These are phyloP conservation scores for Pseudanteris insignis DNA, from an alignment of 2,888 invertebrate species.

Conservation along the genomic window DNA sequence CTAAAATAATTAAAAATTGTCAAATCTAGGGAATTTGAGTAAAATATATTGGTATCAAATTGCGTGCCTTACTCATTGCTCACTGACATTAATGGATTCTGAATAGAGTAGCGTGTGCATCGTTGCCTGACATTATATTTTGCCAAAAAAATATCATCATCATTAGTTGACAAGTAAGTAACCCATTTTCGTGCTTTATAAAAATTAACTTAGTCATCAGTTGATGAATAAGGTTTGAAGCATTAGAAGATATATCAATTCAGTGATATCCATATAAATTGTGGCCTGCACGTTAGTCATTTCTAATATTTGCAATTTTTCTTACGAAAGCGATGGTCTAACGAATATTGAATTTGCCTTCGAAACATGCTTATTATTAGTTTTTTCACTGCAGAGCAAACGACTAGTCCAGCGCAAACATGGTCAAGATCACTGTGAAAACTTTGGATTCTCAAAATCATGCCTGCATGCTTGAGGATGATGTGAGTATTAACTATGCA, in stretches of 20 bases:
- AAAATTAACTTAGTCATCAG: too few relatives aligned
- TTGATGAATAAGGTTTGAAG: too few relatives aligned
- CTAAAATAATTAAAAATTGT: too few relatives aligned
- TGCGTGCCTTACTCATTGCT: conserved; percentile 9
- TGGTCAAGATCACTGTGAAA: conserved; percentile 88
- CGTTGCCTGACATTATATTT: conserved; percentile 28
- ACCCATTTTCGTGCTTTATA: too few relatives aligned
- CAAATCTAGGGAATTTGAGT: too few relatives aligned
- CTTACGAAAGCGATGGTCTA: too few relatives aligned
- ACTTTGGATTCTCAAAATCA: conserved; percentile 90
- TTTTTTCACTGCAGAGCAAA: conserved; percentile 7
- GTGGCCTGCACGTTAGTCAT: too few relatives aligned
- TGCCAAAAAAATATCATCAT: conserved; percentile 1
- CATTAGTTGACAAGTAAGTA: conserved; percentile 22
- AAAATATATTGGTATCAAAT: conserved; percentile 2
- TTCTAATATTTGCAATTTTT: too few relatives aligned
- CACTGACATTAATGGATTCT: conserved; percentile 28
- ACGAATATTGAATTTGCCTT: too few relatives aligned
- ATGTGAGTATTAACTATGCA: conserved; percentile 73
- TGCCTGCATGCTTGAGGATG: conserved; percentile 81
- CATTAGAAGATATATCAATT: too few relatives aligned
- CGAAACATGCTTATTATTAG: too few relatives aligned
- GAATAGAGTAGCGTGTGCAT: conserved; percentile 28
- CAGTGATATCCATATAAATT: too few relatives aligned
- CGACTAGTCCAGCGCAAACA: conserved; percentile 59